Evolutionary conservation across 2,797 vertebrate genomes (phyloP), one percentile per base, ranked within the genome.

Genomic region (Enteromius argenteus): DNA sequence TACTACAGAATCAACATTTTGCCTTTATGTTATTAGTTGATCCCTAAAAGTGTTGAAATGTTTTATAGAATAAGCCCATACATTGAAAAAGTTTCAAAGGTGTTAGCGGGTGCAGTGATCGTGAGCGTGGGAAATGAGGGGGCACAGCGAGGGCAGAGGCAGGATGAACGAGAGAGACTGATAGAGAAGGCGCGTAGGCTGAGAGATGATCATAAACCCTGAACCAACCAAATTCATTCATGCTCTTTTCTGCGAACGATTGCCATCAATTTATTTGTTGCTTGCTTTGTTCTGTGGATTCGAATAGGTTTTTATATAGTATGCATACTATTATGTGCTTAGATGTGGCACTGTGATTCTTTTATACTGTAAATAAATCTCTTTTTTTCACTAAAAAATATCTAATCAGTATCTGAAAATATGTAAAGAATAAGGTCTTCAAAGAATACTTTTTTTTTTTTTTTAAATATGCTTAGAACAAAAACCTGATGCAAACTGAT

Each of bases 71-170:
- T 42, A 30, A 80, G 51, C 37, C 5, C 8, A 56, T 37, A 21
- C 23, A 27, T 44, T 60, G 68, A 58, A 77, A 37, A 74, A 68
- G 84, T 64, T 56, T 68, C 11, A 44, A 77, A 60, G 44, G 78
- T 73, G 74, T 11, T 30, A 42, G 68, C 0, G 49, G 60, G 67
- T 67, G 74, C n/a, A 51, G 69, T 27, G 35, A 62, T 81, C 30
- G 66, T 80, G 60, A 77, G 81, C 11, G 73, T 83, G 81, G 73
- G 81, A 83, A 85, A 80, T 84, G 86, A 79, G 86, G 72, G 74
- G 84, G 86, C 75, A 86, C 67, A 39, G 72, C 11, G 30, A 73
- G 15, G 71, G 32, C 81, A 85, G 60, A 78, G 76, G 84, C 67
- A 76, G 81, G 60, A 23, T 5, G n/a, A 75, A 35, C 10, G 23